A percentile compares a stretch with the other conserved stretches of the same genome.
phyloP scores from a whole-genome alignment of 2,888 invertebrate species.

The Hedya salicella region DNA sequence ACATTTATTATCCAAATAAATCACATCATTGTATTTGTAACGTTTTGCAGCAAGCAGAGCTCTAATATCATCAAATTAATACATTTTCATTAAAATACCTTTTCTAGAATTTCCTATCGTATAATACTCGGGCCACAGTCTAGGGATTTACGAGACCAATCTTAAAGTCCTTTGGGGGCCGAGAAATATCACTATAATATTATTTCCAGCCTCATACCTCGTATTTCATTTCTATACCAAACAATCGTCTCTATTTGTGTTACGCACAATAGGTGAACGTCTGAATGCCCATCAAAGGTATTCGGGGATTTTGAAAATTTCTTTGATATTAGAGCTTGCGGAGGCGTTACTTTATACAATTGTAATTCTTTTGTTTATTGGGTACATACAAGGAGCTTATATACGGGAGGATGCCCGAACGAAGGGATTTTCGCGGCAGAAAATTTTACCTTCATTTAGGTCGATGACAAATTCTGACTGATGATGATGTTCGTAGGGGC shows the following conservation, averaged over 20 bases:
- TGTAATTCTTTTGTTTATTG: constrained; percentile 2
- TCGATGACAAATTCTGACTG: too few relatives aligned
- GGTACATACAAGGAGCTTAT: too few relatives aligned
- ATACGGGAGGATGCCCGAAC: too few relatives aligned
- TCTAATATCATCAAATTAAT: not conserved
- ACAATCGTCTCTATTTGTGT: constrained; percentile 29
- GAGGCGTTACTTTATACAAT: constrained; percentile 7
- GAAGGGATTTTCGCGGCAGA: too few relatives aligned
- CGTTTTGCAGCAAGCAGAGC: too few relatives aligned
- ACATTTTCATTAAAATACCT: not conserved
- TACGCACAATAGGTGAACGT: constrained; percentile 32
- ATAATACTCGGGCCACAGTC: constrained; percentile 7
- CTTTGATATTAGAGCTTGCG: constrained; percentile 23
- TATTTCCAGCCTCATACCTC: constrained; percentile 22
- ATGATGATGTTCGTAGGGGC: too few relatives aligned
- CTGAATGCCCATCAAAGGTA: constrained; percentile 27
- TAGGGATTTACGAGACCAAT: constrained; percentile 17
- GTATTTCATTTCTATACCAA: constrained; percentile 37
- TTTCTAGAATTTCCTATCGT: constrained; percentile 10
- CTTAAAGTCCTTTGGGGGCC: constrained; percentile 13
- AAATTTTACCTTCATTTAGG: too few relatives aligned
- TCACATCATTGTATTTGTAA: too few relatives aligned
- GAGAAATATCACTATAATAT: constrained; percentile 31
- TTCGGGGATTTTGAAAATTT: constrained; percentile 28
- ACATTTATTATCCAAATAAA: too few relatives aligned